Evolutionary conservation across 1,140 invertebrate genomes (phyloP), one percentile per base, ranked within the genome.

Genomic region (Hermatobates lingyangjiaoensis): DNA sequence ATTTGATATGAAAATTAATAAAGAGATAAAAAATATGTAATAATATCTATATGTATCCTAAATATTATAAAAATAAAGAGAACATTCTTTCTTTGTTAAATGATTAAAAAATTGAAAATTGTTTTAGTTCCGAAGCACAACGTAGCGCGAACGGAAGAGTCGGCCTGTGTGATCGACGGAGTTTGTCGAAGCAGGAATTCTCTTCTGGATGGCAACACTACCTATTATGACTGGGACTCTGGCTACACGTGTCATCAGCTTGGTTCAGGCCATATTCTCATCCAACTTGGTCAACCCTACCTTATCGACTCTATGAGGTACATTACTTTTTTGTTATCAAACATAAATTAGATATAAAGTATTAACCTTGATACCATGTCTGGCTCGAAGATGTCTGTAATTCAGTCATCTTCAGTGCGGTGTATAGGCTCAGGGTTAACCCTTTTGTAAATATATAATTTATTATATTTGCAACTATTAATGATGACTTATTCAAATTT

Each of bases 191-290:
- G 81, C 45, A 73, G 92, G 47, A 94, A 98, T 73, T 83, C 89
- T n/a, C 72, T 98, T 7, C 75, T 98, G 50, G 96, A 98, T 74
- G 93, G 92, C 2, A 87, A 98, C 61, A 88, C 76, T 26, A 76
- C 81, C 56, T 81, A 87, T 64, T 98, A 98, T 68, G 91, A 98
- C 72, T 98, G 93, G 93, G 93, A 98, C 66, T 88, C 82, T 55
- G 91, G 95, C 45, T 98, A 98, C 67, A 98, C 93, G 1, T 98
- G 93, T 67, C 95, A 98, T 74, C 94, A 98, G 69, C 71, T 99
- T 34, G 92, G 93, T 55, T 91, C 84, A 60, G 93, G 94, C 27
- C 78, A 82, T 54, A 97, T 98, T 62, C 74, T 91, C 54, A 80
- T 98, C 51, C 92, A 97, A 69, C 74, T 98, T 53, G 87, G 89